phyloP scores from a whole-genome alignment of 2,113 vertebrate genomes.

The Phalacrocorax carbo region DNA sequence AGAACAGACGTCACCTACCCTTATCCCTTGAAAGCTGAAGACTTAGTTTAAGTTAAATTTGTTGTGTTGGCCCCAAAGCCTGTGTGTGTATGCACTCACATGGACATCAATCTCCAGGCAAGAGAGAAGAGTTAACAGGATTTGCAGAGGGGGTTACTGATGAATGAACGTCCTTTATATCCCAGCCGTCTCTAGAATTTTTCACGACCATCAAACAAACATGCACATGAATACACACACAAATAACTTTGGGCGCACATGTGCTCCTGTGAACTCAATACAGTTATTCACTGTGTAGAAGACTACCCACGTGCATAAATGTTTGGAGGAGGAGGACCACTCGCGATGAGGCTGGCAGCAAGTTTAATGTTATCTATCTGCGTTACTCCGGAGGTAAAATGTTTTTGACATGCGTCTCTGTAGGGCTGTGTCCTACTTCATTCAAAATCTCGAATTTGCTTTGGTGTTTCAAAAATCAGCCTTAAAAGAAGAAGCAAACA shows the following conservation, averaged over 20 bases:
- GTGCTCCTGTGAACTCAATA: background rate
- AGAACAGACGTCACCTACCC: background rate
- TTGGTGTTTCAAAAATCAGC: background rate
- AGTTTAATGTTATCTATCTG: background rate
- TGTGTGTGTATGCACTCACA: background rate
- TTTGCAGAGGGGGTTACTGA: background rate
- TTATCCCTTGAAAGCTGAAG: background rate
- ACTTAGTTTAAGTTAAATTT: background rate
- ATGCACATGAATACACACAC: background rate
- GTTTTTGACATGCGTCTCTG: background rate
- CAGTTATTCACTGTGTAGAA: background rate
- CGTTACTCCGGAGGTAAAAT: background rate
- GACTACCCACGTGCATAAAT: background rate
- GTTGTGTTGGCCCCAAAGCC: background rate
- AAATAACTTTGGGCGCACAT: background rate
- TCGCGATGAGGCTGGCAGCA: background rate
- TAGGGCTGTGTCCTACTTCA: background rate
- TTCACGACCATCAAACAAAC: constrained; percentile 4
- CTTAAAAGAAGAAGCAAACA: background rate
- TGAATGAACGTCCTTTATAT: background rate
- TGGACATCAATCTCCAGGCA: background rate
- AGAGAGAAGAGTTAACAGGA: background rate
- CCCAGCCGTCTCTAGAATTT: background rate
- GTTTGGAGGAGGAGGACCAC: background rate
- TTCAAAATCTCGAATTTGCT: background rate